These are phyloP conservation scores for Cryptus armator DNA, from an alignment of 2,888 invertebrate species.

Conservation along the genomic window DNA sequence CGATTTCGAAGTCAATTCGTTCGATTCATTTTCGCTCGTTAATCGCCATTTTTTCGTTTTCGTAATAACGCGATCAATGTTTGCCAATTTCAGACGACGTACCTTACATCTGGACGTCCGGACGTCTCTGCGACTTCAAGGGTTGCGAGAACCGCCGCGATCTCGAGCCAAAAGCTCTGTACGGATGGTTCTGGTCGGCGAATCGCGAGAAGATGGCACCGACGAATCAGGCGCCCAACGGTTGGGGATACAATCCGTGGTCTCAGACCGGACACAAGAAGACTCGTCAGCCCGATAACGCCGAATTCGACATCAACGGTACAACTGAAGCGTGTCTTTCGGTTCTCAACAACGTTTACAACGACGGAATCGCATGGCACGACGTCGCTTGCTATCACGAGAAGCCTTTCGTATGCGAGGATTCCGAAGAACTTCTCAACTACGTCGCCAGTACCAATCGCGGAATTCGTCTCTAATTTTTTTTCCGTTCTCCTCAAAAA, in stretches of 20 bases:
- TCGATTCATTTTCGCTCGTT: too few species aligned
- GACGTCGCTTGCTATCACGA: constrained; percentile 97
- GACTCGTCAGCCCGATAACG: constrained; percentile 94
- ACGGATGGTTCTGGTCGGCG: constrained; percentile 97
- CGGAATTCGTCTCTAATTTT: constrained; percentile 91
- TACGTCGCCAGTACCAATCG: constrained; percentile 95
- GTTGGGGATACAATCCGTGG: constrained; percentile 95
- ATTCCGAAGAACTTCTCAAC: constrained; percentile 94
- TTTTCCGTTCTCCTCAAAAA: constrained; percentile 1
- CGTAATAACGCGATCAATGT: neutral
- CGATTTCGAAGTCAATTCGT: too few species aligned
- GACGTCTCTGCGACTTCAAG: constrained; percentile 96
- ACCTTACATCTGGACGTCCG: constrained; percentile 97
- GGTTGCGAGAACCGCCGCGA: constrained; percentile 95
- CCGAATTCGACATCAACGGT: constrained; percentile 95
- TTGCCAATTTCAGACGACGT: constrained; percentile 89
- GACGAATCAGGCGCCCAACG: constrained; percentile 90
- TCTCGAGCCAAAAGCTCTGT: constrained; percentile 93
- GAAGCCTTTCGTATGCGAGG: constrained; percentile 96
- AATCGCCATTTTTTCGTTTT: neutral
- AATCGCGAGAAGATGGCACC: constrained; percentile 94
- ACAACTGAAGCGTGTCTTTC: constrained; percentile 95
- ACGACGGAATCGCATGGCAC: constrained; percentile 97
- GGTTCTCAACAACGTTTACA: constrained; percentile 96
- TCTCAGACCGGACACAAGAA: constrained; percentile 96